Conservation (phyloP, 2,888 invertebrate species). For the Sesia bembeciformis region DNA sequence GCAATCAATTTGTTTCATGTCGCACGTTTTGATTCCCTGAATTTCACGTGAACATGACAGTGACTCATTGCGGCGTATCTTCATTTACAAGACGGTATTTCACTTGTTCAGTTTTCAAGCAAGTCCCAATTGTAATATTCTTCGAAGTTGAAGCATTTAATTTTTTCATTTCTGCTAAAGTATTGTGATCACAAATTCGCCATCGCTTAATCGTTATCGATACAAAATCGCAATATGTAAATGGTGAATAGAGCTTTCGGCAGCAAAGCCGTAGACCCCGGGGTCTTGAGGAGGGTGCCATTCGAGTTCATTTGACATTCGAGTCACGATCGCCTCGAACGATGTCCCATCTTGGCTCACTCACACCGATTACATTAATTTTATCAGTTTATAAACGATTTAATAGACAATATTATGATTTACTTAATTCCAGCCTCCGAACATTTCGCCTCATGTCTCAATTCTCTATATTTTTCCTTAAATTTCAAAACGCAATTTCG, state of each 20-base stretch:
- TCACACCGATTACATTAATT: slow-evolving; percentile 70
- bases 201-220: slow-evolving; percentile 35
- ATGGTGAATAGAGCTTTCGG: slow-evolving; percentile 44
- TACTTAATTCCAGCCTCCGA: slow-evolving; percentile 36
- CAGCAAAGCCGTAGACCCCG: slow-evolving; percentile 25
- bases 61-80: slow-evolving; percentile 49
- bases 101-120: neutral
- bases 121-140: neutral
- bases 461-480: slow-evolving; percentile 4
- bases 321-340: slow-evolving; percentile 61
- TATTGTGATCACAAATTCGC: slow-evolving; percentile 1
- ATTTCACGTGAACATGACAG: slow-evolving; percentile 43
- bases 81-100: slow-evolving; percentile 43
- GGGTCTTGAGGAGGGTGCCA: slow-evolving; percentile 34
- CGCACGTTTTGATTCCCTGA: slow-evolving; percentile 65
- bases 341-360: slow-evolving; percentile 67
- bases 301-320: slow-evolving; percentile 59
- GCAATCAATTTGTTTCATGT: slow-evolving; percentile 70
- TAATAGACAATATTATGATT: slow-evolving; percentile 64
- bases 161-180: too few relatives aligned
- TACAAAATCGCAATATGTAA: slow-evolving; percentile 67
- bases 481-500: slow-evolving; percentile 3
- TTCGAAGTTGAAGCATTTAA: neutral
- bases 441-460: slow-evolving; percentile 10
- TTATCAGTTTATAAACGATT: slow-evolving; percentile 70